These are phyloP conservation scores for Lithobates pipiens DNA, from an alignment of 2,797 vertebrate genomes.

Conservation along the genomic window DNA sequence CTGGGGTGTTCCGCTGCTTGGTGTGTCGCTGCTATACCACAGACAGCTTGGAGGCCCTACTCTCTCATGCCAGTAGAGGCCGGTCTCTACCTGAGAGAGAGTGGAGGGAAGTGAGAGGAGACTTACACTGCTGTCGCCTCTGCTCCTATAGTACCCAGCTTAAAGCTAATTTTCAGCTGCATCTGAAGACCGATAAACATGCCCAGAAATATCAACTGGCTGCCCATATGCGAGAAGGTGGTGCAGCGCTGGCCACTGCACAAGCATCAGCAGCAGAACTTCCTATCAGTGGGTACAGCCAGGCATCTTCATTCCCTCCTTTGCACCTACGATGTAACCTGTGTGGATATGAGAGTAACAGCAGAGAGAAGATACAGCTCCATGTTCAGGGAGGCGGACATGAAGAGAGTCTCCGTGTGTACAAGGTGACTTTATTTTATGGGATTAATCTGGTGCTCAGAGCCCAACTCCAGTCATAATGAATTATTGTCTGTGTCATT, in stretches of 20 bases:
- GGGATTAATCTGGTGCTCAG: not conserved
- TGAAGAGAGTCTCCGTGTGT: conserved; percentile 71
- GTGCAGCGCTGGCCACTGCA: conserved; percentile 56
- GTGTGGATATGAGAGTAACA: conserved; percentile 75
- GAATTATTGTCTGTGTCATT: not conserved
- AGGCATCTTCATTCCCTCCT: conserved; percentile 55
- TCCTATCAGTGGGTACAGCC: conserved; percentile 57
- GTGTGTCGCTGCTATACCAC: conserved; percentile 74
- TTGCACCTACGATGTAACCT: conserved; percentile 75
- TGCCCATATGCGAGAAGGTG: conserved; percentile 74
- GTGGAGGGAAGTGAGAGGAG: conserved; percentile 74
- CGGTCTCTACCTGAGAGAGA: conserved; percentile 71
- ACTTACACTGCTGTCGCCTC: conserved; percentile 73
- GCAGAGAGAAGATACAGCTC: conserved; percentile 75
- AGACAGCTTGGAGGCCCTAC: conserved; percentile 71
- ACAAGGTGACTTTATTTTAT: conserved; percentile 67
- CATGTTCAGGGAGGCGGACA: conserved; percentile 69
- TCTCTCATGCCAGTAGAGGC: conserved; percentile 70
- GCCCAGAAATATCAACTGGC: conserved; percentile 75
- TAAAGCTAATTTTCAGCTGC: conserved; percentile 76
- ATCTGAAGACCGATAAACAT: conserved; percentile 76
- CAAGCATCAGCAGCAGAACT: conserved; percentile 58
- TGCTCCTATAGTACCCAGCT: conserved; percentile 76
- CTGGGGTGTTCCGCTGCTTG: conserved; percentile 73
- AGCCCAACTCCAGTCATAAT: not conserved